phyloP scores from a whole-genome alignment of 2,797 vertebrate genomes.

The Melanotaenia maccullochi region DNA sequence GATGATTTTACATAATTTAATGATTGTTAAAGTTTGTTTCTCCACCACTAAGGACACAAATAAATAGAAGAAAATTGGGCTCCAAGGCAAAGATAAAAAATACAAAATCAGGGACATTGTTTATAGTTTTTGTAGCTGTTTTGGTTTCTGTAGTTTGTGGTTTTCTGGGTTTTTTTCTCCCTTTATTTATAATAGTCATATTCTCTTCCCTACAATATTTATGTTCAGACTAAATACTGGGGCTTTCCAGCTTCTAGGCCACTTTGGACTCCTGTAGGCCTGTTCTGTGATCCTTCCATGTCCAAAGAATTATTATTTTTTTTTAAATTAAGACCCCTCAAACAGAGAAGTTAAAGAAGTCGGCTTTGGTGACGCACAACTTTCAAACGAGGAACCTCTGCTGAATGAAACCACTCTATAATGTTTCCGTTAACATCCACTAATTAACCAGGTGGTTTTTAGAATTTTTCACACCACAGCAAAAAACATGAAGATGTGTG shows the following conservation, averaged over 20 bases:
- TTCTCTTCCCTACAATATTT: slow-evolving; percentile 1
- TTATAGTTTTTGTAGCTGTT: neutral
- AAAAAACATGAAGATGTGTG: slow-evolving; percentile 1
- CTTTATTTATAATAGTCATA: neutral
- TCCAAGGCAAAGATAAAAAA: neutral
- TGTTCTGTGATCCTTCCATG: neutral
- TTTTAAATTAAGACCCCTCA: slow-evolving; percentile 1
- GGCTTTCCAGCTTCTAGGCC: neutral
- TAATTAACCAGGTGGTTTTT: slow-evolving; percentile 16
- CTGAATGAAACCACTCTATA: neutral
- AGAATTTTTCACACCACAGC: slow-evolving; percentile 1
- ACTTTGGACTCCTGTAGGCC: neutral
- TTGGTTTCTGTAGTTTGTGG: neutral
- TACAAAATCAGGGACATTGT: neutral
- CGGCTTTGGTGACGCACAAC: neutral
- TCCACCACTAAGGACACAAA: neutral
- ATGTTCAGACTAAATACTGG: neutral
- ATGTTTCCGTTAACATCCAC: slow-evolving; percentile 6
- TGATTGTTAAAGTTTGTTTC: neutral
- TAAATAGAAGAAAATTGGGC: neutral
- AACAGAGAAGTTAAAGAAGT: slow-evolving; percentile 1
- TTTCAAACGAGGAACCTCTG: slow-evolving; percentile 1
- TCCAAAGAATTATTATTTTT: neutral
- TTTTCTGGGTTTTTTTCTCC: neutral
- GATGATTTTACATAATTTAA: neutral